Evolutionary conservation across 2,888 invertebrate species (phyloP).

Genomic region (Junonia oenone): DNA sequence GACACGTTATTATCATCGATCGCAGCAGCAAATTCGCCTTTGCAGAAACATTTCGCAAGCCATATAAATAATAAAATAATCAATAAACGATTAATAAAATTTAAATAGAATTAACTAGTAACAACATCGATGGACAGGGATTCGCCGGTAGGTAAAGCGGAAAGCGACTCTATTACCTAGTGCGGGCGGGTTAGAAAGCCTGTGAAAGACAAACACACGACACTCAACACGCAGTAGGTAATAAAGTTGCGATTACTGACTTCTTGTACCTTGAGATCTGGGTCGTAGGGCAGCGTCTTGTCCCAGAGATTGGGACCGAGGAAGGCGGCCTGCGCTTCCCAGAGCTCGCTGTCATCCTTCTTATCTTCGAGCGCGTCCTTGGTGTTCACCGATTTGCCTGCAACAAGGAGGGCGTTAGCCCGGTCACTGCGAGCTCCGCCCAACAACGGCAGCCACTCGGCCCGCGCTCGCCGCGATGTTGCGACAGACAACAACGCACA

Average conservation of each 20-base stretch:
- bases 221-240: slow-evolving; percentile 66
- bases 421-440: slow-evolving; percentile 50
- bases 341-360: slow-evolving; percentile 91
- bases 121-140: slow-evolving; percentile 16
- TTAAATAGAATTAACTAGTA: slow-evolving; percentile 1
- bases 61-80: not conserved
- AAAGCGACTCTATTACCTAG: slow-evolving; percentile 62
- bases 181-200: slow-evolving; percentile 50
- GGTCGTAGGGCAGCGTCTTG: slow-evolving; percentile 93
- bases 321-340: slow-evolving; percentile 97
- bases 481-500: not conserved
- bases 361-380: slow-evolving; percentile 84
- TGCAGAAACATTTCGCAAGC: slow-evolving; percentile 19
- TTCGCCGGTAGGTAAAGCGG: slow-evolving; percentile 14
- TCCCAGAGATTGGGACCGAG: slow-evolving; percentile 98
- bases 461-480: slow-evolving; percentile 10
- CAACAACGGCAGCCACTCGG: slow-evolving; percentile 25
- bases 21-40: slow-evolving; percentile 20
- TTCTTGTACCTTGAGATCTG: slow-evolving; percentile 95
- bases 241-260: slow-evolving; percentile 77
- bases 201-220: slow-evolving; percentile 48
- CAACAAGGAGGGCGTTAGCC: slow-evolving; percentile 64
- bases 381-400: slow-evolving; percentile 82
- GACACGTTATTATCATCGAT: not conserved
- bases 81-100: not conserved